Percentiles rank a stretch among this genome's conserved stretches.
These are phyloP conservation scores for Gisinianus flammeolus DNA, from an alignment of 2,888 invertebrate species.

Conservation along the genomic window DNA sequence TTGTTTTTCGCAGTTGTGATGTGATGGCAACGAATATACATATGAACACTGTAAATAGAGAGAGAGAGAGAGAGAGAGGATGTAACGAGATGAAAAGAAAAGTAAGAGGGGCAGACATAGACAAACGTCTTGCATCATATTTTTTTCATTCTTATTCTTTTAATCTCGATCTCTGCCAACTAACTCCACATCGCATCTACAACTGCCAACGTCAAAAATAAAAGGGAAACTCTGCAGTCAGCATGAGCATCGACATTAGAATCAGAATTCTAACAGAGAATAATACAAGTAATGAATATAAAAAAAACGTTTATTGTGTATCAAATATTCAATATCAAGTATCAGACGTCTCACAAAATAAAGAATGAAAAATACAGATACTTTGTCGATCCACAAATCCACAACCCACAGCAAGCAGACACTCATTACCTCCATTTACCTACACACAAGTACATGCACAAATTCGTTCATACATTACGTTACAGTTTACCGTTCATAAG, in stretches of 20 bases:
- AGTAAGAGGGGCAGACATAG: neutral
- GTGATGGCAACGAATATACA: too few species aligned
- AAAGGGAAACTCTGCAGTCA: neutral
- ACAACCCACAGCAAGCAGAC: neutral
- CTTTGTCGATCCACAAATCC: neutral
- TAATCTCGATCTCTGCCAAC: neutral
- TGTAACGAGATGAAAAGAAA: neutral
- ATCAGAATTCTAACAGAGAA: neutral
- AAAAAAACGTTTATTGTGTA: neutral
- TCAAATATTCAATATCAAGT: neutral
- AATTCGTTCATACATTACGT: neutral
- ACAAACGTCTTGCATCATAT: neutral
- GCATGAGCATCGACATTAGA: neutral
- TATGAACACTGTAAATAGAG: neutral
- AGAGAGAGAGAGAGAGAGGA: neutral
- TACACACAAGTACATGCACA: neutral
- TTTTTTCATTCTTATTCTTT: neutral
- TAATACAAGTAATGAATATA: neutral
- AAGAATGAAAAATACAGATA: too few species aligned
- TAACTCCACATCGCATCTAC: too few species aligned
- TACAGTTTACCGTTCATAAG: neutral
- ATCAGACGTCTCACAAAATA: neutral
- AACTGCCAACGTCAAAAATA: neutral
- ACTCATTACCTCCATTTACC: neutral
- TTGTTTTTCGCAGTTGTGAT: too few species aligned